Percentiles rank a stretch among this genome's conserved stretches.
Conservation (phyloP, 2,888 invertebrate genomes). For the Azorinus chamasolen region DNA sequence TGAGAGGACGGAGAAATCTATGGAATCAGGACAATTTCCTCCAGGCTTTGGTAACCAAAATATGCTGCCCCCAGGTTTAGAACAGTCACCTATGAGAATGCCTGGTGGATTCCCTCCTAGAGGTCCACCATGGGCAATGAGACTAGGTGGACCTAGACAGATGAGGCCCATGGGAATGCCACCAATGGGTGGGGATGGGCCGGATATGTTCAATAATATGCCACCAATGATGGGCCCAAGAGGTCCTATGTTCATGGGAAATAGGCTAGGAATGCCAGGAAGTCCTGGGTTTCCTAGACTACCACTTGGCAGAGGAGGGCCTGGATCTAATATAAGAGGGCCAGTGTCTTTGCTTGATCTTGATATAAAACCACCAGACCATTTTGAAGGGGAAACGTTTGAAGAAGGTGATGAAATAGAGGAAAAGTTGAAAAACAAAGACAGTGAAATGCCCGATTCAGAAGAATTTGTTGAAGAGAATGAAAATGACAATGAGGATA, state of each 20-base stretch:
- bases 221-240: slow-evolving; percentile 51
- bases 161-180: slow-evolving; percentile 62
- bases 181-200: slow-evolving; percentile 29
- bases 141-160: slow-evolving; percentile 49
- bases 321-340: slow-evolving; percentile 39
- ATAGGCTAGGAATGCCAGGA: slow-evolving; percentile 39
- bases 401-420: slow-evolving; percentile 27
- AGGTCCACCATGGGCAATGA: slow-evolving; percentile 48
- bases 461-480: not conserved
- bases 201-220: slow-evolving; percentile 56
- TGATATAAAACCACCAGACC: slow-evolving; percentile 50
- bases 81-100: slow-evolving; percentile 29
- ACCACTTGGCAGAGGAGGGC: slow-evolving; percentile 48
- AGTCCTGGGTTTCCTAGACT: slow-evolving; percentile 55
- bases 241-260: slow-evolving; percentile 55
- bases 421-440: slow-evolving; percentile 7
- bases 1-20: slow-evolving; percentile 20
- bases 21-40: slow-evolving; percentile 16
- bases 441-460: not conserved
- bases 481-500: slow-evolving; percentile 20
- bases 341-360: slow-evolving; percentile 57
- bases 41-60: slow-evolving; percentile 19
- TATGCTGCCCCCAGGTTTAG: slow-evolving; percentile 24
- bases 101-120: slow-evolving; percentile 45
- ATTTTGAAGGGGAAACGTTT: slow-evolving; percentile 35